A percentile compares a stretch with the other conserved stretches of the same genome.
phyloP scores from a whole-genome alignment of 64 coral and sea anemone species.

The Trachythela sp. region DNA sequence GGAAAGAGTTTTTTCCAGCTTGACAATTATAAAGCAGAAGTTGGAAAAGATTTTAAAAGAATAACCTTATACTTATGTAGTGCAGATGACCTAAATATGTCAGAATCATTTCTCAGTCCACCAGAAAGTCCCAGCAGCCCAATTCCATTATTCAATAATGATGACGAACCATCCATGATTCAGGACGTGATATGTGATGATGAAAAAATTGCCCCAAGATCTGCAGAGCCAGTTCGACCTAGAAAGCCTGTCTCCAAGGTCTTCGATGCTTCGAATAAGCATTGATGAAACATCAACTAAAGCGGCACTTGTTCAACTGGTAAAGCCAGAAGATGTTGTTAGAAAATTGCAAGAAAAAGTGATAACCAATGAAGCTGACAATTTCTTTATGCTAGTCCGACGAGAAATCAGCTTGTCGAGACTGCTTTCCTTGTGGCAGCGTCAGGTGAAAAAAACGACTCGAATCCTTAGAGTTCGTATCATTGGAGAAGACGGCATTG shows the following conservation, averaged over 20 bases:
- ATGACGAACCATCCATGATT: neutral
- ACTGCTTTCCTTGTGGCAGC: neutral
- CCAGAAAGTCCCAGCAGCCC: neutral
- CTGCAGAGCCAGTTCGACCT: neutral
- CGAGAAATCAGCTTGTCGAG: neutral
- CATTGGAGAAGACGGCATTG: neutral
- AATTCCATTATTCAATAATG: neutral
- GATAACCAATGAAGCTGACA: neutral
- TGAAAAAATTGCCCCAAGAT: neutral
- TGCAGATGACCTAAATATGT: neutral
- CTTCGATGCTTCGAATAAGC: too few species aligned
- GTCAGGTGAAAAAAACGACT: neutral
- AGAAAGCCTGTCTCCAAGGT: neutral
- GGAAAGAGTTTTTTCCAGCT: neutral
- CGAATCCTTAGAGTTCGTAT: neutral
- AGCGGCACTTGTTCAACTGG: too few species aligned
- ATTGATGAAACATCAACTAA: too few species aligned
- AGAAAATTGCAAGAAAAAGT: neutral
- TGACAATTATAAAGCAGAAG: neutral
- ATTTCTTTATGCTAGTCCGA: neutral
- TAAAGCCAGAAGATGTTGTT: neutral
- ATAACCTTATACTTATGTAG: neutral
- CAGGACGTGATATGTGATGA: neutral
- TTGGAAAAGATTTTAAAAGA: slow-evolving; percentile 8
- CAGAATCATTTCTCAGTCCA: neutral